Evolutionary conservation across 1,140 invertebrate species (phyloP).

Genomic region (Reticulitermes speratus): DNA sequence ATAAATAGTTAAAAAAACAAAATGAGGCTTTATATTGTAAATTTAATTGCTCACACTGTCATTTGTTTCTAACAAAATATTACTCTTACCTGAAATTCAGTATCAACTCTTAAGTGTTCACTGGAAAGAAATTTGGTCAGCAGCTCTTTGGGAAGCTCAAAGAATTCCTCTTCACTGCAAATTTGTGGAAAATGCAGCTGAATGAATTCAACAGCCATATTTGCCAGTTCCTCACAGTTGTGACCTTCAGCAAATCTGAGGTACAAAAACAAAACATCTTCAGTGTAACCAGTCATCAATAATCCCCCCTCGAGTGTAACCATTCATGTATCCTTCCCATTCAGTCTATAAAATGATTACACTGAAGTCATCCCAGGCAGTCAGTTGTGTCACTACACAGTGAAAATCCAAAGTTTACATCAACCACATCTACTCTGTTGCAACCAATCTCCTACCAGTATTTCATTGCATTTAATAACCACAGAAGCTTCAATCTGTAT

Average conservation of each 20-base stretch:
- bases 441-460: no score
- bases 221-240: conserved; percentile 77
- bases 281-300: not conserved
- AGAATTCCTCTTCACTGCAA: conserved; percentile 84
- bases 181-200: conserved; percentile 85
- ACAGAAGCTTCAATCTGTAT: no score
- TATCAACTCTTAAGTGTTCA: conserved; percentile 86
- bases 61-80: not conserved
- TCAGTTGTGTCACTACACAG: no score
- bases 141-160: conserved; percentile 79
- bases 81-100: conserved; percentile 77
- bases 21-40: not conserved
- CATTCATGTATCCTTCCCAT: not conserved
- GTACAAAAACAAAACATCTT: conserved; percentile 24
- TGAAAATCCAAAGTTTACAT: no score
- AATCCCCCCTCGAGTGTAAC: not conserved
- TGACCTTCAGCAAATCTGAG: conserved; percentile 89
- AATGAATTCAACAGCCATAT: conserved; percentile 80
- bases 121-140: conserved; percentile 79
- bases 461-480: no score
- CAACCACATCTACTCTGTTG: no score
- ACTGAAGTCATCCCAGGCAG: no score
- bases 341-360: not conserved
- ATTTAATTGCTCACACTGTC: no score
- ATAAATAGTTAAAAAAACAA: not conserved